phyloP scores from a whole-genome alignment of 2,888 invertebrate species.

The Meteorus colon region DNA sequence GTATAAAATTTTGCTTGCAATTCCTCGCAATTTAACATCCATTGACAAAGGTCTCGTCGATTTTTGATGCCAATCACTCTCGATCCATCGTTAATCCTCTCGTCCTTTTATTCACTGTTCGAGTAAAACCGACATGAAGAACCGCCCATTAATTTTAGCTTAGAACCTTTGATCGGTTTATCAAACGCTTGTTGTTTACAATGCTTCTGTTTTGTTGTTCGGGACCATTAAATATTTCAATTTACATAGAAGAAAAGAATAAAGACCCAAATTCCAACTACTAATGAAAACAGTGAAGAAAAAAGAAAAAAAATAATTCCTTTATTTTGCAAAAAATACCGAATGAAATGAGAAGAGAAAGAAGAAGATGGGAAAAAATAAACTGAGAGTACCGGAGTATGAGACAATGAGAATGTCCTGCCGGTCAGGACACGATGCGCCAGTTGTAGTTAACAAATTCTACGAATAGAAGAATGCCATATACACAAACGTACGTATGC shows the following conservation, averaged over 20 bases:
- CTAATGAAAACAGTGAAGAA: neutral
- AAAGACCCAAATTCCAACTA: neutral
- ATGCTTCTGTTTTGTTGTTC: constrained; percentile 17
- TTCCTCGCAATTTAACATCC: too few relatives aligned
- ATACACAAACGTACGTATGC: neutral
- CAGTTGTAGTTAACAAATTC: constrained; percentile 47
- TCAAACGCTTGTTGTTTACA: constrained; percentile 15
- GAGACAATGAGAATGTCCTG: constrained; percentile 38
- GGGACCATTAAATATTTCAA: constrained; percentile 18
- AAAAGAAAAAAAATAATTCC: constrained; percentile 12
- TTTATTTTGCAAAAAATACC: neutral
- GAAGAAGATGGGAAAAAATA: neutral
- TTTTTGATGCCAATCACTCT: constrained; percentile 2
- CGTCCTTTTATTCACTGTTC: neutral
- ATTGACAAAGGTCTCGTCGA: too few relatives aligned
- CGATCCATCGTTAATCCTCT: neutral
- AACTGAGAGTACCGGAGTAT: constrained; percentile 8
- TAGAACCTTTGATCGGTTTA: constrained; percentile 28
- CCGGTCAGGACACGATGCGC: constrained; percentile 49
- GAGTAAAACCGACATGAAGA: neutral
- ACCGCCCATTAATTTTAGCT: constrained; percentile 14
- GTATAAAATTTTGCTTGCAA: too few relatives aligned
- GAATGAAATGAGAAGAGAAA: constrained; percentile 18
- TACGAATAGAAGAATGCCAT: constrained; percentile 23
- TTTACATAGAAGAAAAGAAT: constrained; percentile 2